Evolutionary conservation across 2,797 vertebrate species (phyloP).

Genomic region (Allochrocebus solatus): DNA sequence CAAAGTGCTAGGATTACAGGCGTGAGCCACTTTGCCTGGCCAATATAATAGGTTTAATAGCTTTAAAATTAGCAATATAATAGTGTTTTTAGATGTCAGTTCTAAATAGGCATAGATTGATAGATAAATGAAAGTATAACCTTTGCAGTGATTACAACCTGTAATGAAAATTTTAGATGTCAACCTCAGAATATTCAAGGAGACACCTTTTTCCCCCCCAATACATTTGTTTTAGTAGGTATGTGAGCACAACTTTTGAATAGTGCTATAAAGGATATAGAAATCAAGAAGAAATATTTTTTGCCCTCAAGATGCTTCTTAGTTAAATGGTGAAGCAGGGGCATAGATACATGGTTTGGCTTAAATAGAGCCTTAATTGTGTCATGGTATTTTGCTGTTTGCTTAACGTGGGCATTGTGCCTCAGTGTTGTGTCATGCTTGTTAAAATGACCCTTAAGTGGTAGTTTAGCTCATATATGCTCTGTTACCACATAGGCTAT

Average conservation of each 20-base stretch:
- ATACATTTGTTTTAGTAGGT: not conserved
- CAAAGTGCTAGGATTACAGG: not conserved
- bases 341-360: not conserved
- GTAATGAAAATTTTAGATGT: not conserved
- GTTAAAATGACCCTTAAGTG: slow-evolving; percentile 44
- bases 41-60: not conserved
- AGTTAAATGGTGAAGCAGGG: not conserved
- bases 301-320: not conserved
- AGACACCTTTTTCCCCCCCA: not conserved
- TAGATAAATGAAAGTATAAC: not conserved
- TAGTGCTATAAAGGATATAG: not conserved
- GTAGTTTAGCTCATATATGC: slow-evolving; percentile 2
- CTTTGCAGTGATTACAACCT: slow-evolving; percentile 36
- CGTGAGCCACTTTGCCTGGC: not conserved
- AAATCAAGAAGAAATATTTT: not conserved
- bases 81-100: not conserved
- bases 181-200: slow-evolving; percentile 9
- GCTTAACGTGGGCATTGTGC: slow-evolving; percentile 27
- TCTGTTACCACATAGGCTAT: slow-evolving; percentile 18
- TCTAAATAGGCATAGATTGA: not conserved
- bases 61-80: not conserved
- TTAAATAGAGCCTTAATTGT: slow-evolving; percentile 40
- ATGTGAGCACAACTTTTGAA: not conserved
- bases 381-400: slow-evolving; percentile 22
- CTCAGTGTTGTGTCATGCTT: slow-evolving; percentile 21